Conservation (phyloP, 2,113 vertebrate genomes). For the Pelvicachromis taeniatus region DNA sequence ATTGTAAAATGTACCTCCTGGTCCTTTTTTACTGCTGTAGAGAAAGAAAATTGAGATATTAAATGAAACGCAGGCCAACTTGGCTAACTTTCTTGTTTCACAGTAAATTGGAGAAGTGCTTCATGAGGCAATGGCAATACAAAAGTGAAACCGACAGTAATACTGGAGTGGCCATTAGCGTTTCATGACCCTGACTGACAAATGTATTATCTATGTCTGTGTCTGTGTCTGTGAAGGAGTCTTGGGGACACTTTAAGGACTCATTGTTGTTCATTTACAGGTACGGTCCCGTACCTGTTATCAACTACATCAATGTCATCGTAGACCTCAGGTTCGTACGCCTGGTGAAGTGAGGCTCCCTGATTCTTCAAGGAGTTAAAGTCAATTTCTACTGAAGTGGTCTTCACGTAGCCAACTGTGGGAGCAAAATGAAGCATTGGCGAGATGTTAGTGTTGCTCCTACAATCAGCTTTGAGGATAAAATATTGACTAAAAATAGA, state of each 20-base stretch:
- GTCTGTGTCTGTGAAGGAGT: neutral
- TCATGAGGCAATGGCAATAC: neutral
- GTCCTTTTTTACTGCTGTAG: slow-evolving; percentile 61
- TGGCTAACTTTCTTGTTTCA: neutral
- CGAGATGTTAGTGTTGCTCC: neutral
- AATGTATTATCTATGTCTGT: neutral
- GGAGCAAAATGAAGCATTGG: neutral
- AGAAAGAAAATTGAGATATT: neutral
- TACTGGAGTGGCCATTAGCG: neutral
- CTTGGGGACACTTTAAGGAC: neutral
- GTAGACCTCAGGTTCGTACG: slow-evolving; percentile 80
- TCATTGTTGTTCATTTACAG: neutral
- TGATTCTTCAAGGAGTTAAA: slow-evolving; percentile 79
- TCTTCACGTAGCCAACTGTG: slow-evolving; percentile 92
- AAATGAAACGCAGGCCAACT: neutral
- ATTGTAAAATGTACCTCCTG: slow-evolving; percentile 68
- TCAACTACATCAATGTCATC: slow-evolving; percentile 89
- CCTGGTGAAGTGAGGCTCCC: neutral
- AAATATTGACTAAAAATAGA: neutral
- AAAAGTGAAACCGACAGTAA: neutral
- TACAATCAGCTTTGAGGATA: neutral
- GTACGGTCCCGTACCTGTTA: slow-evolving; percentile 25
- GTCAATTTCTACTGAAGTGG: slow-evolving; percentile 83
- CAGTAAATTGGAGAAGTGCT: neutral
- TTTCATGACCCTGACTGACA: neutral